A percentile compares a stretch with the other conserved stretches of the same genome.
These are phyloP conservation scores for Heliothis subflexa DNA, from an alignment of 1,140 invertebrate genomes.

Conservation along the genomic window DNA sequence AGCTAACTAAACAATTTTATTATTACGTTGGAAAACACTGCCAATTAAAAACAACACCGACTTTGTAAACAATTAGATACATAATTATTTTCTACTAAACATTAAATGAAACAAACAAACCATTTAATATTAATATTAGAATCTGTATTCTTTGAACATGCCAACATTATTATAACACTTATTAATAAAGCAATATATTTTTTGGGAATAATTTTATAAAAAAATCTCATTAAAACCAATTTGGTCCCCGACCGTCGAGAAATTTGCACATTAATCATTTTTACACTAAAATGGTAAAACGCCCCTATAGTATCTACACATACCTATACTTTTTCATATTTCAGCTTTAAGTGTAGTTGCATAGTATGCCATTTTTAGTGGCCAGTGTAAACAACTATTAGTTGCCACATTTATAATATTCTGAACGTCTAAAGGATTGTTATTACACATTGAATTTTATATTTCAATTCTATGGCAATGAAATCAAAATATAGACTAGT, in stretches of 20 bases:
- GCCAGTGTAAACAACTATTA: neutral
- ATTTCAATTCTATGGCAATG: too few species aligned
- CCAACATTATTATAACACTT: constrained; percentile 1
- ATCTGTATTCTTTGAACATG: neutral
- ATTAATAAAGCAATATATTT: constrained; percentile 16
- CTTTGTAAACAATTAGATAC: neutral
- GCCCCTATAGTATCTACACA: neutral
- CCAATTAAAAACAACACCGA: neutral
- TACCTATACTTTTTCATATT: neutral
- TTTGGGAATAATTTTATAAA: neutral
- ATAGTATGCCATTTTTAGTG: neutral
- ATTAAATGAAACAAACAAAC: neutral
- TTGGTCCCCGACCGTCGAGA: constrained; percentile 8
- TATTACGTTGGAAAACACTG: too few species aligned
- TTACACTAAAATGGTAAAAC: constrained; percentile 34
- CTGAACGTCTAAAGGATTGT: too few species aligned
- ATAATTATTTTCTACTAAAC: neutral
- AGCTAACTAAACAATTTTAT: too few species aligned
- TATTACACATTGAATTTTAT: too few species aligned
- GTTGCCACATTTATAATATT: neutral
- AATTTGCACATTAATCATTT: constrained; percentile 49
- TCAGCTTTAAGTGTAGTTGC: neutral
- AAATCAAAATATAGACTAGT: too few species aligned
- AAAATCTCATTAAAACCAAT: constrained; percentile 46
- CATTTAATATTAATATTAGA: neutral